Evolutionary conservation across 2,797 vertebrate genomes (phyloP), one percentile per base, ranked within the genome.

Genomic region (Sternarchorhynchus goeldii): DNA sequence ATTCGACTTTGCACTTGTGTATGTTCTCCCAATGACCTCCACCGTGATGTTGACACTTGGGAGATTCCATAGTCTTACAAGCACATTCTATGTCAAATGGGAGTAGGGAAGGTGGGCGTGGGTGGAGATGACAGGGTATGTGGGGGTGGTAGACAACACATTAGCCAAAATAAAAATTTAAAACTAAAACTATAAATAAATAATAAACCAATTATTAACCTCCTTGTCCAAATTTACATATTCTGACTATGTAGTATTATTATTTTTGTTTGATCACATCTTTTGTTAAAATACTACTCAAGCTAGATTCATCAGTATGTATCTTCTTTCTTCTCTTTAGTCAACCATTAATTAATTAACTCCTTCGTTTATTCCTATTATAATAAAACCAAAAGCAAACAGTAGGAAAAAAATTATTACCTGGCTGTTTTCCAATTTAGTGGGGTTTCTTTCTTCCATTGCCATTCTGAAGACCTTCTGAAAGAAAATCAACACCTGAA

Each of bases 61-160:
- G 79, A 94, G 86, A 82, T 91, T 91, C 76, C 93, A 78, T 4
- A 95, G 88, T 29, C 93, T 88, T 76, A 90, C 89, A 14, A 94
- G 79, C 57, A 88, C 91, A 0, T 91, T 94, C 84, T 91, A 88
- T 92, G 88, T 25, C 25, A 25, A 25, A 25, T 0, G 25, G 25
- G 25, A 25, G 25, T 25, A 0, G 50, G 58, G n/a, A n/a, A 10
- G 34, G 6, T 2, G 8, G 10, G 36, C 8, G 31, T 50, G 20
- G 3, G 65, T 21, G 14, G 21, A 36, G 6, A 14, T n/a, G 32
- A 17, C 29, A 18, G 65, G 25, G 39, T 10, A 1, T 10, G 41
- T 45, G 41, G 41, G 41, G 41, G 7, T 25, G 25, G 5, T 36
- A 36, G 34, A 36, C 34, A 36, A 36, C 34, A 36, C 34, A 36